Percentiles rank a stretch among this genome's conserved stretches.
Conservation (phyloP, 2,888 invertebrate species). For the Drosophila atripex region DNA sequence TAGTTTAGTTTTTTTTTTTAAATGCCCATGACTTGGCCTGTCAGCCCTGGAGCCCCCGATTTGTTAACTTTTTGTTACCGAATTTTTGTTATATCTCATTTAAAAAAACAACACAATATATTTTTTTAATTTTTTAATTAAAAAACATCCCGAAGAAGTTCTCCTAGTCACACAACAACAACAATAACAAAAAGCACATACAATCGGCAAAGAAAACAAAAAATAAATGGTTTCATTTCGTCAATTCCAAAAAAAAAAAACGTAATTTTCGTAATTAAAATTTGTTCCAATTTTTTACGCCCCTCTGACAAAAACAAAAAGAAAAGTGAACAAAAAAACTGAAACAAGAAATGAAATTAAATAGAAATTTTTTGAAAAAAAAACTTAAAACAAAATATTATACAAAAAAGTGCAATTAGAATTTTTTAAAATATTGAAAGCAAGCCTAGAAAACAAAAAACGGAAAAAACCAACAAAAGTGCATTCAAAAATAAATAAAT, state of each 20-base stretch:
- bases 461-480: conserved; percentile 60
- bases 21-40: neutral
- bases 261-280: neutral
- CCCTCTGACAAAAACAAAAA: conserved; percentile 6
- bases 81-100: conserved; percentile 9
- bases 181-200: conserved; percentile 14
- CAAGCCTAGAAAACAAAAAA: conserved; percentile 54
- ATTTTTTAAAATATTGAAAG: conserved; percentile 69
- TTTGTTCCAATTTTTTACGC: neutral
- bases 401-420: conserved; percentile 76
- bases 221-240: conserved; percentile 21
- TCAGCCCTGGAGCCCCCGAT: neutral
- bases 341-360: conserved; percentile 25
- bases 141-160: conserved; percentile 13
- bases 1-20: neutral
- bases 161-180: conserved; percentile 31
- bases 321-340: conserved; percentile 19
- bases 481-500: conserved; percentile 63
- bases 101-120: neutral
- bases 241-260: neutral
- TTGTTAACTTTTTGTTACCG: neutral
- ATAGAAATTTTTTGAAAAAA: conserved; percentile 29
- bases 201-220: conserved; percentile 1
- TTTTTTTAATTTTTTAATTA: conserved; percentile 7
- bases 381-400: conserved; percentile 46